Base-by-base conservation (phyloP, 1,140 invertebrate species). In the Macrostomum lignano region DNA sequence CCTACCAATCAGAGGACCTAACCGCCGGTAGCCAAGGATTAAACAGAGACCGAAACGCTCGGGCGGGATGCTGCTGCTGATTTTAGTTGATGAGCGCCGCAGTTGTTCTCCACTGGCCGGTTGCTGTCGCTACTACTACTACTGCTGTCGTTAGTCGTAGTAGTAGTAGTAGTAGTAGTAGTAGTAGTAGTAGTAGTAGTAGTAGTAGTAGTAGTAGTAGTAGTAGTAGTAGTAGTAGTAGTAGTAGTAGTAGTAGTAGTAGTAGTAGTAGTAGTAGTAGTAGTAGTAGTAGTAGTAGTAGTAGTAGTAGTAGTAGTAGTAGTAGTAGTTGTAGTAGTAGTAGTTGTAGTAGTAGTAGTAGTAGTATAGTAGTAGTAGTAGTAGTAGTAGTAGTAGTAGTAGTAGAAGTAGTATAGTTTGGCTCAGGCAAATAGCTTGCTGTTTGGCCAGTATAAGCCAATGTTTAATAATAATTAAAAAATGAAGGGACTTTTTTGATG, bases 181-280 rank as follows among this genome's bases (percentile, higher is more conserved):
- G 17, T 36, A 22, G 17, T 36, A 22, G 14, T 4, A 35, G 20
- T 30, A 22, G 17, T 20, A 13, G 17, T 20, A 22, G 17, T 20
- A 13, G 9, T 36, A 22, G 17, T 36, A 21, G 15, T 35, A 10
- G 9, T 35, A 17, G 21, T 35, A 33, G 21, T 35, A 33, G 21
- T 35, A 33, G 21, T 34, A 33, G 23, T 24, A n/a, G 23, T 24
- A n/a, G 23, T 24, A n/a, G 23, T 24, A n/a, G 23, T 24, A n/a
- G 23, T 24, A n/a, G 23, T 24, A n/a, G 23, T 24, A n/a, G 23
- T 24, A n/a, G 23, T 24, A n/a, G 23, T 24, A n/a, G 23, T 24
- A n/a, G 23, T 24, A n/a, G 23, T 24, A n/a, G 23, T 24, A n/a
- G 23, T 24, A n/a, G 23, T 24, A n/a, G 23, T 24, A n/a, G 23